Base-by-base conservation (phyloP, 2,797 vertebrate species). In the Pseudochaenichthys georgianus region DNA sequence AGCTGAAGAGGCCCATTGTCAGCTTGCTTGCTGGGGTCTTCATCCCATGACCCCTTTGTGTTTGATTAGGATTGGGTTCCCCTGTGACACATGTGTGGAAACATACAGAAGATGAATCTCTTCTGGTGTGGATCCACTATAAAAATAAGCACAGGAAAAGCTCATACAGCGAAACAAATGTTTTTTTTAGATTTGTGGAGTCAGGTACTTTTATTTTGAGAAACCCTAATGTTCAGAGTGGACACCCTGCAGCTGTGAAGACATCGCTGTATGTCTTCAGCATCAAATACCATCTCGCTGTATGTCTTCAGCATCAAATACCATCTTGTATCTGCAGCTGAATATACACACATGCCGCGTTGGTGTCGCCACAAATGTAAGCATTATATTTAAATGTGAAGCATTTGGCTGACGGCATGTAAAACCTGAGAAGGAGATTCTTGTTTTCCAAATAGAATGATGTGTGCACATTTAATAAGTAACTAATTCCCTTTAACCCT, bases 21-120 rank as follows among this genome's bases (percentile, higher is more conserved):
- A 53, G 53, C 42, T 79, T 85, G 66, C 80, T 70, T 48, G 34
- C 64, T 59, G 54, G 77, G 83, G 80, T 83, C 81, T 55, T 70
- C 77, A 48, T 86, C 77, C 62, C 76, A 58, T 75, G 82, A 83
- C 84, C 78, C 66, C 66, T 13, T 41, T 75, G 63, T 88, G 83
- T 90, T 89, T 89, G 76, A 86, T 86, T 53, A 84, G 76, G 79
- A 77, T 91, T 71, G 11, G 28, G 78, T 88, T 89, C 61, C 71
- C 55, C 67, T 53, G 34, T n/a, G 46, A n/a, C 64, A 63, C 63
- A 67, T 65, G 61, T 79, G 67, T 65, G 53, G 73, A 82, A 83
- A 75, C 52, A 21, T 48, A 48, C 61, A 46, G 42, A 72, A 47
- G 50, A 83, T 61, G 11, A 64, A 69, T 59, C 31, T 69, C 59